These are phyloP conservation scores for Trachops cirrhosus DNA, from an alignment of 2,797 vertebrate genomes.

Conservation along the genomic window DNA sequence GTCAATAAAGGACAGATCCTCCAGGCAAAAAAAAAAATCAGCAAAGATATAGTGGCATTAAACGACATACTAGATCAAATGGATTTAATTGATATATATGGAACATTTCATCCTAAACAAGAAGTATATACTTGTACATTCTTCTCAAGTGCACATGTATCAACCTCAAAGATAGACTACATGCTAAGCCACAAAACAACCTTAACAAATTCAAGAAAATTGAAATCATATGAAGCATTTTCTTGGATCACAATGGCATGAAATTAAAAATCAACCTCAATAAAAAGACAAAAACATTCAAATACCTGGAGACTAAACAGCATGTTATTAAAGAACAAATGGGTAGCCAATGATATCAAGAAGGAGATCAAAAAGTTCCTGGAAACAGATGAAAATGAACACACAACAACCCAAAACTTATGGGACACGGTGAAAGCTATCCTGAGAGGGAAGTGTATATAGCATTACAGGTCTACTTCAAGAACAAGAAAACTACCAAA, in stretches of 20 bases:
- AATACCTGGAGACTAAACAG: not conserved
- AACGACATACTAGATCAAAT: not conserved
- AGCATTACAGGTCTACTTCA: too few species aligned
- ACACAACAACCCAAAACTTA: too few species aligned
- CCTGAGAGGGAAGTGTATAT: too few species aligned
- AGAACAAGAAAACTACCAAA: too few species aligned
- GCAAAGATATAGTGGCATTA: not conserved
- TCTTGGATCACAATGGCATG: not conserved
- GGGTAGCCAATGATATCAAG: not conserved
- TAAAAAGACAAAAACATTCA: not conserved
- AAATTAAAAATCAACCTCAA: not conserved
- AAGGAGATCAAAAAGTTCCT: not conserved
- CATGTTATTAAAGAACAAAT: not conserved
- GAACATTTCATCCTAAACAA: not conserved
- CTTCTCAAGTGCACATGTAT: not conserved
- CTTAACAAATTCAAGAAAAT: not conserved
- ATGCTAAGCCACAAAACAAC: not conserved
- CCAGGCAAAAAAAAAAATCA: not conserved
- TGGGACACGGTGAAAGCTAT: too few species aligned
- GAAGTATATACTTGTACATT: not conserved
- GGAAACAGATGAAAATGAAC: too few species aligned
- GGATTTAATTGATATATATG: not conserved
- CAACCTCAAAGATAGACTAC: not conserved
- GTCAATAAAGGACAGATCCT: not conserved
- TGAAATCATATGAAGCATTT: not conserved